Evolutionary conservation across 2,888 invertebrate genomes (phyloP).

Genomic region (Hirtodrosophila histrioides): DNA sequence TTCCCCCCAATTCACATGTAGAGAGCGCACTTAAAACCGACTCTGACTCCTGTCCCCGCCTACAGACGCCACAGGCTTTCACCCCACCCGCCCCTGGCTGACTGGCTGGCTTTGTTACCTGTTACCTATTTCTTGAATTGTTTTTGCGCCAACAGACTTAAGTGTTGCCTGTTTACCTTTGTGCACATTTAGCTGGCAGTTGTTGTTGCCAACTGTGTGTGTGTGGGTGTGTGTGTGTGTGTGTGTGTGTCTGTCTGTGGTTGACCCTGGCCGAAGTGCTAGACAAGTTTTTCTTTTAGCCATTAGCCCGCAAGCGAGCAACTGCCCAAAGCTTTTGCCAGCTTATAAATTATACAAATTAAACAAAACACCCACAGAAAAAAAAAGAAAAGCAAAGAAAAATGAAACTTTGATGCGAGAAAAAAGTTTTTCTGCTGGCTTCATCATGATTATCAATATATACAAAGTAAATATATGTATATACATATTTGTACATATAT

Average conservation of each 20-base stretch:
- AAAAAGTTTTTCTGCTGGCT: constrained; percentile 58
- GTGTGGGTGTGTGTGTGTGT: too few relatives aligned
- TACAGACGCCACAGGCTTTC: constrained; percentile 24
- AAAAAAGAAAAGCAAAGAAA: constrained; percentile 25
- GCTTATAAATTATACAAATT: constrained; percentile 78
- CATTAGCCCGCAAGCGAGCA: constrained; percentile 47
- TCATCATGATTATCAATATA: constrained; percentile 70
- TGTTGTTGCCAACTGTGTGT: constrained; percentile 38
- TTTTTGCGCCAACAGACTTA: constrained; percentile 65
- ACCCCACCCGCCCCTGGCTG: constrained; percentile 1
- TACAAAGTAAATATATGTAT: constrained; percentile 9
- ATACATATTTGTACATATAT: background rate
- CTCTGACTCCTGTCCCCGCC: constrained; percentile 15
- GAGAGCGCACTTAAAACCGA: constrained; percentile 49
- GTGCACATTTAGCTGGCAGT: constrained; percentile 71
- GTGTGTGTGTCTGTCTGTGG: background rate
- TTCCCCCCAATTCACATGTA: constrained; percentile 16
- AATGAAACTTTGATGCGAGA: constrained; percentile 62
- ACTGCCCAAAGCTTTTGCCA: constrained; percentile 56
- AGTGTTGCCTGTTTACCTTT: constrained; percentile 75
- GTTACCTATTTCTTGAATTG: constrained; percentile 60
- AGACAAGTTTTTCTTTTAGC: constrained; percentile 52
- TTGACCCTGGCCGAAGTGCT: constrained; percentile 41
- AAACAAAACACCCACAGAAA: constrained; percentile 62
- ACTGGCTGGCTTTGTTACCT: constrained; percentile 31